phyloP scores from a whole-genome alignment of 2,113 vertebrate genomes.

The Globicephala melas region DNA sequence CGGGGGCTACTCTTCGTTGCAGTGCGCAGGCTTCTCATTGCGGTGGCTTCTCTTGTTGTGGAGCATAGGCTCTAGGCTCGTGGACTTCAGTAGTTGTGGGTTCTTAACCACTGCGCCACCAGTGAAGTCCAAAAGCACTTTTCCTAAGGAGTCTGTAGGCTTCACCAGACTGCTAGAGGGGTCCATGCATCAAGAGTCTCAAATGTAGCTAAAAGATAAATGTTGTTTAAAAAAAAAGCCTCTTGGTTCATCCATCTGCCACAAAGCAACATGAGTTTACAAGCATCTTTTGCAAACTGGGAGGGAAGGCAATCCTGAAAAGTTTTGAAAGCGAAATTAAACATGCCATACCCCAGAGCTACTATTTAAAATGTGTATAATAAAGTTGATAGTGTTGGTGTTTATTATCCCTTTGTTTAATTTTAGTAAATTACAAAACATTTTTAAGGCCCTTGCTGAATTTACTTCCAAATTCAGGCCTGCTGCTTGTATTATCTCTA shows the following conservation, averaged over 20 bases:
- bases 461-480: neutral
- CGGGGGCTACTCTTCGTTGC: too few species aligned
- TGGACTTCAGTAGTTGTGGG: too few species aligned
- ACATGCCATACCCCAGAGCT: neutral
- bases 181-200: neutral
- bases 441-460: neutral
- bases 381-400: neutral
- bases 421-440: neutral
- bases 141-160: neutral
- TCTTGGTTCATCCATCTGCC: neutral
- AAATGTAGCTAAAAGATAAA: neutral
- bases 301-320: neutral
- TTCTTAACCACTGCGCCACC: too few species aligned
- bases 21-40: too few species aligned
- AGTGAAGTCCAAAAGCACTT: neutral
- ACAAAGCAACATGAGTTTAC: neutral
- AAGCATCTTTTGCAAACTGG: neutral
- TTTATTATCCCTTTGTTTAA: neutral
- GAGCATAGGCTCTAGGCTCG: too few species aligned
- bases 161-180: neutral
- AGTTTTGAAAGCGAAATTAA: slow-evolving; percentile 18
- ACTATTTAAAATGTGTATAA: neutral
- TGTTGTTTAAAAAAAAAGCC: neutral
- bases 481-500: neutral
- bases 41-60: too few species aligned